Evolutionary conservation across 2,888 invertebrate species (phyloP).

Genomic region (Cheilosia pagana): DNA sequence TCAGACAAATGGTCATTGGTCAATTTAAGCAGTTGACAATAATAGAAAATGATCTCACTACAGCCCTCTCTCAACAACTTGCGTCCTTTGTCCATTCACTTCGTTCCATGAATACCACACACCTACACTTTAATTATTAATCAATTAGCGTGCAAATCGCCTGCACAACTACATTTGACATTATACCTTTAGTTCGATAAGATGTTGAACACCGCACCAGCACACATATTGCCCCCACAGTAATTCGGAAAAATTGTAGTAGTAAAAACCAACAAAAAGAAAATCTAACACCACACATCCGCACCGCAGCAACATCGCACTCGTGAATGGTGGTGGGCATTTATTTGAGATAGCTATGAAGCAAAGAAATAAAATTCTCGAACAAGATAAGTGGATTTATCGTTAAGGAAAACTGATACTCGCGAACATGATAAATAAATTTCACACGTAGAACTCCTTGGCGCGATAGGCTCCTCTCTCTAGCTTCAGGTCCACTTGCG

Average conservation of each 20-base stretch:
- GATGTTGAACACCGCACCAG: conserved; percentile 20
- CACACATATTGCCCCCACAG: conserved; percentile 7
- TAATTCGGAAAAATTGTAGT: conserved; percentile 1
- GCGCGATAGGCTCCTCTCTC: conserved; percentile 35
- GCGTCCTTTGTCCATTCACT: no score
- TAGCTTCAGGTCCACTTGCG: conserved; percentile 4
- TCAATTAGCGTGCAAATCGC: not conserved
- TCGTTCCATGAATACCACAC: no score
- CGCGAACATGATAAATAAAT: conserved; percentile 77
- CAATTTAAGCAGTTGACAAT: no score
- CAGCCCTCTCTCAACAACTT: no score
- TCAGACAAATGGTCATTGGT: no score
- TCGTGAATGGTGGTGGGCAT: conserved; percentile 8
- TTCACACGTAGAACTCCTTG: conserved; percentile 70
- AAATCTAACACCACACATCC: conserved; percentile 21
- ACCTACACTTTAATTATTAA: no score
- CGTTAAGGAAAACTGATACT: conserved; percentile 76
- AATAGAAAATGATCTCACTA: no score
- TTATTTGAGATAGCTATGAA: conserved; percentile 39
- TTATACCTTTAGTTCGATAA: conserved; percentile 21
- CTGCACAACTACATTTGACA: not conserved
- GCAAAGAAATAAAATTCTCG: conserved; percentile 64
- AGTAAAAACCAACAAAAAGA: not conserved
- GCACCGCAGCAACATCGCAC: conserved; percentile 33
- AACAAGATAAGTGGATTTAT: conserved; percentile 77